These are phyloP conservation scores for Trichogramma pretiosum DNA, from an alignment of 1,140 invertebrate genomes.

Conservation along the genomic window DNA sequence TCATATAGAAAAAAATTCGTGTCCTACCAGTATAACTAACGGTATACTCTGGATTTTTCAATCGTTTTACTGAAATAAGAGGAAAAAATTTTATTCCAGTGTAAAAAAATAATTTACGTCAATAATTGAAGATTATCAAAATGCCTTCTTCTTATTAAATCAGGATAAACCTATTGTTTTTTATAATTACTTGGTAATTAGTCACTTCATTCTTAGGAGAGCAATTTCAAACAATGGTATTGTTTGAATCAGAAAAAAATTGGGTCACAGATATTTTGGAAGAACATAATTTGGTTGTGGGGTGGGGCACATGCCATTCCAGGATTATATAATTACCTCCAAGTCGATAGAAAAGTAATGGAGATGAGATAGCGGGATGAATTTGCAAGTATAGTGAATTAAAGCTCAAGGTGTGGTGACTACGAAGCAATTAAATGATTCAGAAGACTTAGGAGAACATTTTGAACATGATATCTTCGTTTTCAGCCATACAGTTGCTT, in stretches of 20 bases:
- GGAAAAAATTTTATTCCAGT: conserved; percentile 5
- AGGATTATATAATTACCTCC: conserved; percentile 40
- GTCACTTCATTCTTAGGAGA: too few species aligned
- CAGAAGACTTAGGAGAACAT: conserved; percentile 38
- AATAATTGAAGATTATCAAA: not conserved
- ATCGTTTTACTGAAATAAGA: conserved; percentile 20
- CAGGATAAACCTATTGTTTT: too few species aligned
- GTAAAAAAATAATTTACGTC: too few species aligned
- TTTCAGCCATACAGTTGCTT: conserved; percentile 45
- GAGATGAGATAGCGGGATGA: conserved; percentile 38
- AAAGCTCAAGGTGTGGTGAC: conserved; percentile 45
- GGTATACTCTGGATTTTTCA: conserved; percentile 18
- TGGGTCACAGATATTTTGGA: not conserved
- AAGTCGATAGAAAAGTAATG: conserved; percentile 32
- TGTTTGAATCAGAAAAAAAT: too few species aligned
- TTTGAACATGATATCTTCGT: conserved; percentile 38
- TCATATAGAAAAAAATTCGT: not conserved
- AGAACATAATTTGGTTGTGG: not conserved
- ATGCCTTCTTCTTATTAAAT: too few species aligned
- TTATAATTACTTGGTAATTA: too few species aligned
- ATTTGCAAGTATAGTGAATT: conserved; percentile 32
- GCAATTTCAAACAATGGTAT: too few species aligned
- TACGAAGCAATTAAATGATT: conserved; percentile 38
- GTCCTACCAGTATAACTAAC: conserved; percentile 15
- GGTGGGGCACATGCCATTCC: not conserved